phyloP scores from a whole-genome alignment of 2,797 vertebrate genomes.

The Pygocentrus nattereri region DNA sequence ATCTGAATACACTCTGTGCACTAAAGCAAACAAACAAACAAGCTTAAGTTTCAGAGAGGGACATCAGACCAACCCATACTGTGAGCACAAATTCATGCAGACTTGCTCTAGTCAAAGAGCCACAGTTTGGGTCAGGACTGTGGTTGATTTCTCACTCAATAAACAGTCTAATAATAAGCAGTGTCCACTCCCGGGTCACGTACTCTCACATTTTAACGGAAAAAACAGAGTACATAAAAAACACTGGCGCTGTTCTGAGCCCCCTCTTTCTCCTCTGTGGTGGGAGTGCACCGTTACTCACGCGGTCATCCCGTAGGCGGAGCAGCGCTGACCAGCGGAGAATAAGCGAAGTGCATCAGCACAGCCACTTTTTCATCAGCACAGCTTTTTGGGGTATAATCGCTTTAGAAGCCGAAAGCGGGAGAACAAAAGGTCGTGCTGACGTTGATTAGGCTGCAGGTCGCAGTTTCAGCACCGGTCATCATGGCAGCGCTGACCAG shows the following conservation, averaged over 20 bases:
- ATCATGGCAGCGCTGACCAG: slow-evolving; percentile 75
- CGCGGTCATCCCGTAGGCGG: neutral
- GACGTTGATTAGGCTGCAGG: neutral
- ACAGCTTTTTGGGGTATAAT: neutral
- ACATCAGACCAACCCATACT: no score
- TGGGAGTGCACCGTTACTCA: slow-evolving; percentile 12
- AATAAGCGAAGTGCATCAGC: slow-evolving; percentile 14
- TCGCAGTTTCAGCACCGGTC: neutral
- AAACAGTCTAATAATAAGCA: no score
- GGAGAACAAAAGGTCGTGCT: neutral
- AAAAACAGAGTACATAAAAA: no score
- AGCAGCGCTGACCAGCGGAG: slow-evolving; percentile 12
- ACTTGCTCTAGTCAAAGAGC: no score
- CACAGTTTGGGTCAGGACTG: no score
- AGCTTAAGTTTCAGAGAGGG: no score
- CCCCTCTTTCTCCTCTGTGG: neutral
- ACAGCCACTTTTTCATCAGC: neutral
- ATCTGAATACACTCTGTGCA: no score
- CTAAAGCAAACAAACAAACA: no score
- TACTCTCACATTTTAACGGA: no score
- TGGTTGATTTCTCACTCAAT: no score
- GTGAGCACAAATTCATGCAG: no score
- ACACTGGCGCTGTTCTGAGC: neutral
- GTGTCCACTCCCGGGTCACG: no score
- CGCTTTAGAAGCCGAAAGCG: neutral